Base-by-base conservation (phyloP, 2,113 vertebrate genomes). In the Misgurnus anguillicaudatus region DNA sequence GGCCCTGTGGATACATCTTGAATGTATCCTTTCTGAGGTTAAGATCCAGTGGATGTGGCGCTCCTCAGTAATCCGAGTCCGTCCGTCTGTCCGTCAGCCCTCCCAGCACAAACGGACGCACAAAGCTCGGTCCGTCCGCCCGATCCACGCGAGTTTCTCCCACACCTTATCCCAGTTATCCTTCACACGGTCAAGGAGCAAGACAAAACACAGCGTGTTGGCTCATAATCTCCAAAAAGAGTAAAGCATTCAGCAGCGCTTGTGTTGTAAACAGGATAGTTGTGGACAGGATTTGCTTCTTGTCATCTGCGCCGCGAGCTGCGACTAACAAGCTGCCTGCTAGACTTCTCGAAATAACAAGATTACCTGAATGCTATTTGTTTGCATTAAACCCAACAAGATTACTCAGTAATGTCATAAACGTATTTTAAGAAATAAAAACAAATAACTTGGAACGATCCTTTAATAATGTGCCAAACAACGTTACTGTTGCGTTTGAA, bases 1-100 rank as follows among this genome's bases (percentile, higher is more conserved):
- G 93, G 94, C 96, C 95, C 92, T 96, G 95, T 84, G 95, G 95
- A 95, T 96, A 97, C 96, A 97, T 97, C 90, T 88, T 89, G 87
- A 86, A 85, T 83, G 83, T 84, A 86, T 89, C 85, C 83, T 85
- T 65, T 86, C 77, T 47, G 87, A 78, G 81, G 57, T 63, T 84
- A 80, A 79, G 87, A 83, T 89, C 83, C 81, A 67, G 72, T 48
- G 66, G 83, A 77, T 67, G 67, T 70, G 71, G 73, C 51, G 73
- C 65, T 78, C 75, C 85, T 72, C 78, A 66, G 89, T 86, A 89
- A 89, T 91, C 86, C 85, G 84, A 82, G 87, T 24, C 38, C 69
- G 87, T 24, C 38, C 69, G 77, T 57, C 84, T 85, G 90, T 90
- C 88, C 88, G 84, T 88, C 89, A 87, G 87, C 90, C 87, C 89